Conservation (phyloP, 2,797 vertebrate genomes). For the Pangasius sanitwongsei region DNA sequence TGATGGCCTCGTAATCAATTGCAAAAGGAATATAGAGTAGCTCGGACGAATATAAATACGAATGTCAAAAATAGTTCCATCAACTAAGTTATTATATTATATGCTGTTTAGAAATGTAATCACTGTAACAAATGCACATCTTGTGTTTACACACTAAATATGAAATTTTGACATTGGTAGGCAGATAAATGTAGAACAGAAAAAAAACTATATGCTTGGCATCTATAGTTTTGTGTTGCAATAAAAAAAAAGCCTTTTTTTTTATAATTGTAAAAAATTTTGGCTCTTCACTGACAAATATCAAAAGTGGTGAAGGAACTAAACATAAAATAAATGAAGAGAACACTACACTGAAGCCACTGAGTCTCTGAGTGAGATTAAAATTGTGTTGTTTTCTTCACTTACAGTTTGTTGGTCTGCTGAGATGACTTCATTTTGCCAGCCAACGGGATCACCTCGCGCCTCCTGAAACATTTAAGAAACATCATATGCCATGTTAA, state of each 20-base stretch:
- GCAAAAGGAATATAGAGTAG: neutral
- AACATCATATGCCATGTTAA: neutral
- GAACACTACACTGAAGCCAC: neutral
- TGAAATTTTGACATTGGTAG: neutral
- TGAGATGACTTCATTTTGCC: neutral
- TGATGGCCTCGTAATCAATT: neutral
- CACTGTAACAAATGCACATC: neutral
- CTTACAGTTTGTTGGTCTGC: constrained; percentile 62
- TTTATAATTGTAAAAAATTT: neutral
- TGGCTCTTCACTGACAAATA: neutral
- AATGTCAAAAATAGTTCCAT: neutral
- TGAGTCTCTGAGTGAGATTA: neutral
- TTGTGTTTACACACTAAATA: neutral
- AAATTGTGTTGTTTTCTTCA: constrained; percentile 19
- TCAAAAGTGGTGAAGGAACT: neutral
- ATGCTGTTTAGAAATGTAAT: neutral
- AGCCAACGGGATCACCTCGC: neutral
- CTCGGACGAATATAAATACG: neutral
- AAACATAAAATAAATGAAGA: neutral
- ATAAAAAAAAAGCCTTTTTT: neutral
- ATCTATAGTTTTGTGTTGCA: neutral
- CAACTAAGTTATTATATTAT: neutral
- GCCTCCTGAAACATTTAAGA: constrained; percentile 16
- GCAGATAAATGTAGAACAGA: neutral
- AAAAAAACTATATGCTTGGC: neutral